Conservation (phyloP, 2,113 vertebrate species). For the Sinocyclocheilus anshuiensis region DNA sequence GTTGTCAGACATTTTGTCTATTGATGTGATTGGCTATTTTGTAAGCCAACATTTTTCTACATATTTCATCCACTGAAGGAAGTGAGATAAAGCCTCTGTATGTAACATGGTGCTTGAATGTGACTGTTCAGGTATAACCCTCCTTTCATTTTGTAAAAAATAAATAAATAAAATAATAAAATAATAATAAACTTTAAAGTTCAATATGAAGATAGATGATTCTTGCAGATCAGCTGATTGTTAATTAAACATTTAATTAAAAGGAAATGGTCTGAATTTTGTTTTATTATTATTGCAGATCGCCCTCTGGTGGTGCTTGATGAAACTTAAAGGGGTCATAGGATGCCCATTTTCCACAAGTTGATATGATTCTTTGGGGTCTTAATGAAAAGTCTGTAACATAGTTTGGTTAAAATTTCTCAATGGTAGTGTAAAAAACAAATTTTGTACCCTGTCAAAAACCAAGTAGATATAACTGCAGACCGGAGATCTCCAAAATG, state of each 20-base stretch:
- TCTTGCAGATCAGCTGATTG: not conserved
- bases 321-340: not conserved
- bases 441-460: no score
- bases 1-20: constrained; percentile 22
- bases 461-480: no score
- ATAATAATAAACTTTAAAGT: not conserved
- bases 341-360: no score
- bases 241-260: constrained; percentile 24
- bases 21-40: constrained; percentile 18
- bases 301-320: not conserved
- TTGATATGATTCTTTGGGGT: no score
- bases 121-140: constrained; percentile 34
- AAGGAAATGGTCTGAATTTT: constrained; percentile 7
- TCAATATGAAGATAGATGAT: constrained; percentile 24
- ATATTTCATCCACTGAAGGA: not conserved
- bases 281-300: not conserved
- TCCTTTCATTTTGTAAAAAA: constrained; percentile 18
- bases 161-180: not conserved
- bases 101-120: constrained; percentile 43
- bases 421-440: no score
- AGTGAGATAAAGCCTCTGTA: constrained; percentile 17
- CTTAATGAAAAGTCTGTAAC: no score
- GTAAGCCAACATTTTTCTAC: constrained; percentile 34
- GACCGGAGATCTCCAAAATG: no score
- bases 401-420: no score